Evolutionary conservation across 2,888 invertebrate genomes (phyloP), one percentile per base, ranked within the genome.

Genomic region (Dermolepida albohirtum): DNA sequence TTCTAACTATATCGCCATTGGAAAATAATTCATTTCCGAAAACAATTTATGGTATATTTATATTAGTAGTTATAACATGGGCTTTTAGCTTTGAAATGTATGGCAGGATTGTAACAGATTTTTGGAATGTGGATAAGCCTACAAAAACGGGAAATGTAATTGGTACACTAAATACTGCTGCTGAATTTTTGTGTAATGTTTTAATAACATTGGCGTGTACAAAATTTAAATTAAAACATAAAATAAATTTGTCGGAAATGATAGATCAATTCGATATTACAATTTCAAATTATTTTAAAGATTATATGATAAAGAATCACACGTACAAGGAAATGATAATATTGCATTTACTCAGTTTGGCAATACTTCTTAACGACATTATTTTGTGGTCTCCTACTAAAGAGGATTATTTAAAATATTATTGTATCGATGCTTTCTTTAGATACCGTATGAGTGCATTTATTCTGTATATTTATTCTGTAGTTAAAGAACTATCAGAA

Each of bases 341-440:
- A 1, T 16, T 54, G 11, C 12, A 54, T 17, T n/a, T 39, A 7
- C 12, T 54, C 5, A 39, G 39, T 40, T 14, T 54, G 10, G n/a
- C 16, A 5, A 14, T 54, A 11, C 34, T 54, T 7, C 7, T 54
- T 6, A 57, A 29, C 27, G 57, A 43, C 0, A 10, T 22, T 0
- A 27, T 27, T 6, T 10, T 11, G n/a, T 57, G 41, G 41, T 17
- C 6, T 12, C 22, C n/a, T n/a, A 27, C 17, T 1, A 41, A 57
- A 17, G 1, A 12, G 8, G 22, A 50, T 27, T 22, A 50, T n/a
- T 5, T 43, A 14, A 1, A 27, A n/a, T 43, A 27, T n/a, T 27
- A 43, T 27, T 4, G 8, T 11, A 27, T 39, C 12, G 57, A 57
- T 27, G 27, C 27, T n/a, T 59, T 44, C 44, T 59, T 29, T 14